A percentile compares a stretch with the other conserved stretches of the same genome.
phyloP scores from a whole-genome alignment of 2,797 vertebrate genomes.

The Gambelia wislizenii region DNA sequence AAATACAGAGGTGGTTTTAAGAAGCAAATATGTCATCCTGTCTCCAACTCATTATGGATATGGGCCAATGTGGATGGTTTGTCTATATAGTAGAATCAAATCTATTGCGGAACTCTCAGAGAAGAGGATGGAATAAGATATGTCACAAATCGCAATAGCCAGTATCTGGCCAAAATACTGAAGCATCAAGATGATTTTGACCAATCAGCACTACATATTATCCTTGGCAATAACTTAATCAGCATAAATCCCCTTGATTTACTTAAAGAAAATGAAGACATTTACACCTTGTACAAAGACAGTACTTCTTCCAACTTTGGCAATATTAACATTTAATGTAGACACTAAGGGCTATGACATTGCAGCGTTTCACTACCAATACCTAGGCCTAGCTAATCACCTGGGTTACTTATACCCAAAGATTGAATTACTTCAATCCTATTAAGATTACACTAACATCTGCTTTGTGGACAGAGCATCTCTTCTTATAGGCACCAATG shows the following conservation, averaged over 20 bases:
- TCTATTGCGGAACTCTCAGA: not conserved
- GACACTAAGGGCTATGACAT: not conserved
- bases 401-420: not conserved
- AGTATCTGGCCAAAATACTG: not conserved
- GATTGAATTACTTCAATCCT: not conserved
- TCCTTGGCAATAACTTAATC: not conserved
- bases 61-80: not conserved
- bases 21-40: not conserved
- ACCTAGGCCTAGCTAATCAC: not conserved
- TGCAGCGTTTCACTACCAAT: not conserved
- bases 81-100: not conserved
- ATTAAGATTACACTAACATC: not conserved
- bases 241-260: not conserved
- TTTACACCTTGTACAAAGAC: not conserved
- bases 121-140: not conserved
- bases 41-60: not conserved
- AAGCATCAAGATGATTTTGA: not conserved
- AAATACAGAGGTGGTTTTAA: not conserved
- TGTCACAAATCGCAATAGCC: not conserved
- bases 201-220: not conserved
- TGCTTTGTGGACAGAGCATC: not conserved
- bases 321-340: not conserved
- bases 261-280: not conserved
- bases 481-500: not conserved
- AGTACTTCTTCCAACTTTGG: not conserved